Conservation (phyloP, 1,140 invertebrate genomes). For the Pectinophora gossypiella region DNA sequence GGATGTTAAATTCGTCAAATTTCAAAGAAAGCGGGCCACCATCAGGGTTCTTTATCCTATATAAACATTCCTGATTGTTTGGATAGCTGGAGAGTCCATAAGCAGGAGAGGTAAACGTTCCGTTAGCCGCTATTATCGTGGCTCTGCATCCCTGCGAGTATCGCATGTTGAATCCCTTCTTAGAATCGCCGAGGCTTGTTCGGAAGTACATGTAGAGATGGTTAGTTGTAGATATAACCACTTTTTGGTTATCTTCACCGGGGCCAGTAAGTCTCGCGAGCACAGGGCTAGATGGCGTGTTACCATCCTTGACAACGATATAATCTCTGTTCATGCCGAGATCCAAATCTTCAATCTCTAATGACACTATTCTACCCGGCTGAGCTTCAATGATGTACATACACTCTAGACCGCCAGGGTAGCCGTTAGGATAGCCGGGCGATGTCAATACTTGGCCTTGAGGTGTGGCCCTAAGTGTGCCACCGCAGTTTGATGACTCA, state of each 20-base stretch:
- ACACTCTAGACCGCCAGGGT: slow-evolving; percentile 96
- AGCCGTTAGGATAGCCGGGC: slow-evolving; percentile 93
- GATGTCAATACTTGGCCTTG: slow-evolving; percentile 90
- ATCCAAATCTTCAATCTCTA: slow-evolving; percentile 94
- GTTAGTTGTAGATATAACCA: slow-evolving; percentile 93
- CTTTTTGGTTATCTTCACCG: slow-evolving; percentile 84
- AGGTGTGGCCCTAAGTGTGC: slow-evolving; percentile 86
- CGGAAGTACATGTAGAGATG: slow-evolving; percentile 94
- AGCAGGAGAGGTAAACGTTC: slow-evolving; percentile 91
- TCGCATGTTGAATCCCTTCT: slow-evolving; percentile 92
- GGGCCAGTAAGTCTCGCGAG: slow-evolving; percentile 89
- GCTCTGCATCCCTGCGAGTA: slow-evolving; percentile 92
- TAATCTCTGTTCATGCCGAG: slow-evolving; percentile 91
- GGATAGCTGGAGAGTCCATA: slow-evolving; percentile 90
- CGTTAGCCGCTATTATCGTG: slow-evolving; percentile 86
- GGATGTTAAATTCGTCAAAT: slow-evolving; percentile 91
- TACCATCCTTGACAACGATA: slow-evolving; percentile 92
- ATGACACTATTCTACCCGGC: slow-evolving; percentile 89
- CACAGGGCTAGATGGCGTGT: slow-evolving; percentile 87
- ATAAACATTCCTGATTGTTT: slow-evolving; percentile 93
- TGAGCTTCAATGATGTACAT: slow-evolving; percentile 94
- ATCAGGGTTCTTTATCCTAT: slow-evolving; percentile 89
- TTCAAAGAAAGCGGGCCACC: slow-evolving; percentile 90
- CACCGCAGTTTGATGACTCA: slow-evolving; percentile 92
- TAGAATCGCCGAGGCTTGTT: slow-evolving; percentile 90